Evolutionary conservation across 2,113 vertebrate species (phyloP).

Genomic region (Ageneiosus marmoratus): DNA sequence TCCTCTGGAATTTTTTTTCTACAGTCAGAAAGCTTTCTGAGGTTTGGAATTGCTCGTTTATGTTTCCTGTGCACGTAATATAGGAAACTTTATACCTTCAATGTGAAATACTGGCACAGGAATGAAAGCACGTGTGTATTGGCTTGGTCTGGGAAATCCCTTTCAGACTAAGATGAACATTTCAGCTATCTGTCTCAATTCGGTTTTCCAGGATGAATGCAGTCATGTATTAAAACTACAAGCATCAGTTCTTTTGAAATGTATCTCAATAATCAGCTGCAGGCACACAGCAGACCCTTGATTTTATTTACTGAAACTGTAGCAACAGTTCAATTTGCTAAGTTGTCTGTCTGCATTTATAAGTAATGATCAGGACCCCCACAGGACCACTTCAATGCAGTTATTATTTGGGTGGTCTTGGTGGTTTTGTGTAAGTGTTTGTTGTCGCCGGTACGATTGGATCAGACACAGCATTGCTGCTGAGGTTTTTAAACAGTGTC

Average conservation of each 20-base stretch:
- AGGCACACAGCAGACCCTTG: not conserved
- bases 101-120: conserved; percentile 40
- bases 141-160: conserved; percentile 3
- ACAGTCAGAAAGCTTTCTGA: conserved; percentile 44
- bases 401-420: too few relatives aligned
- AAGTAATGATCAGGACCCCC: not conserved
- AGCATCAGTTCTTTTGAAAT: not conserved
- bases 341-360: not conserved
- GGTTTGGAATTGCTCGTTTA: conserved; percentile 44
- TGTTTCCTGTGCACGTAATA: conserved; percentile 55
- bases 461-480: too few relatives aligned
- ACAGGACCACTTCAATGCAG: too few relatives aligned
- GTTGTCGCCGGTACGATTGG: too few relatives aligned
- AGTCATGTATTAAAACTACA: not conserved
- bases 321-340: not conserved
- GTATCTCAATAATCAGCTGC: not conserved
- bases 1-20: conserved; percentile 22
- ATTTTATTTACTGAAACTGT: not conserved
- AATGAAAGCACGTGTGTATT: conserved; percentile 10
- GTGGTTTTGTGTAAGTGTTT: too few relatives aligned
- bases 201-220: not conserved
- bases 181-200: conserved; percentile 10
- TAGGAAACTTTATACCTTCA: conserved; percentile 49
- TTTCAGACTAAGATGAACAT: not conserved
- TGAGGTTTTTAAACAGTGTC: too few relatives aligned